A percentile compares a stretch with the other conserved stretches of the same genome.
Evolutionary conservation across 2,113 vertebrate species (phyloP).

Genomic region (Mustela lutreola): DNA sequence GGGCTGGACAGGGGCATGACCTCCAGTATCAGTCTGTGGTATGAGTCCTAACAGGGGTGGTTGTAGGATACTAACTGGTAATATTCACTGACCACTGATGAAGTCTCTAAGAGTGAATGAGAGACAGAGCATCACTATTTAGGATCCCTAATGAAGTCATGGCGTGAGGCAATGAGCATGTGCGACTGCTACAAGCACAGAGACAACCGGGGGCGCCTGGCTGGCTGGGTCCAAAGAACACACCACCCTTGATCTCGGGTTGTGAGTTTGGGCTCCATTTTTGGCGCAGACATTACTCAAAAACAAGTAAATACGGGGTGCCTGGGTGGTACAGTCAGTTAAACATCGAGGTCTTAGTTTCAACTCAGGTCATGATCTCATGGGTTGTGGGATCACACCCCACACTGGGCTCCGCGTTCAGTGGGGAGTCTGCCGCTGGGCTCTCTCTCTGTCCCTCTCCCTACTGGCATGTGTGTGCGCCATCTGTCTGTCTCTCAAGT

Average conservation of each 20-base stretch:
- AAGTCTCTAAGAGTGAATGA: not conserved
- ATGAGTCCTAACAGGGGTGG: not conserved
- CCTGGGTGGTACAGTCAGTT: not conserved
- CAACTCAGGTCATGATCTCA: too few relatives aligned
- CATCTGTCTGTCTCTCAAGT: not conserved
- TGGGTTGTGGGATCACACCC: not conserved
- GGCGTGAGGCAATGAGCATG: not conserved
- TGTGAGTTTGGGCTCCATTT: not conserved
- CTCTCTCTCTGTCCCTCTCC: not conserved
- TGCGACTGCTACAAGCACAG: not conserved
- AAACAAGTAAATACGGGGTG: not conserved
- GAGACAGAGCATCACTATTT: not conserved
- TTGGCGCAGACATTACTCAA: not conserved
- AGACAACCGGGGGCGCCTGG: not conserved
- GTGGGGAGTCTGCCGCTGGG: too few relatives aligned
- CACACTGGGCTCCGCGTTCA: rapidly evolving
- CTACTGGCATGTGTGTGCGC: too few relatives aligned
- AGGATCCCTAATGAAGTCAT: not conserved
- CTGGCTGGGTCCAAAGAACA: not conserved
- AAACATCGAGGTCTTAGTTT: too few relatives aligned
- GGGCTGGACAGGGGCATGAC: not conserved
- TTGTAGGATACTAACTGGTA: not conserved
- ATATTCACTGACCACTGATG: not conserved
- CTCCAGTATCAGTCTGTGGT: not conserved
- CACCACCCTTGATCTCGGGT: not conserved